Percentiles rank a stretch among this genome's conserved stretches.
Conservation (phyloP, 2,888 invertebrate species). For the Pegoplata infirma region DNA sequence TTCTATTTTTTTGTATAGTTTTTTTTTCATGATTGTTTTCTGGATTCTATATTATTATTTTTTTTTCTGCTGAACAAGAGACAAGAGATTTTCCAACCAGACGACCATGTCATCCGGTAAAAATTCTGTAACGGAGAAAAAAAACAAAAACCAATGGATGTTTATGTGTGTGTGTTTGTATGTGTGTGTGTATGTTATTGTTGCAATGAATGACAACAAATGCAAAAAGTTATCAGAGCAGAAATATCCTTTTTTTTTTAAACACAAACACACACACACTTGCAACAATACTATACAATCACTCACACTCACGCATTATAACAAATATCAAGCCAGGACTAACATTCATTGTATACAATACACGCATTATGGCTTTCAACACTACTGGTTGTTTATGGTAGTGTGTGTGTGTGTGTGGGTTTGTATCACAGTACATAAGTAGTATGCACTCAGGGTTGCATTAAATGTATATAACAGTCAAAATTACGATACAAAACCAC, state of each 20-base stretch:
- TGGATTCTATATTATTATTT: conserved; percentile 19
- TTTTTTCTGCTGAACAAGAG: conserved; percentile 40
- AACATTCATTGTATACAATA: background rate
- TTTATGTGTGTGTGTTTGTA: too few relatives aligned
- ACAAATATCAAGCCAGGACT: too few relatives aligned
- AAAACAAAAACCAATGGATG: too few relatives aligned
- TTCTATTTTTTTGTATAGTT: conserved; percentile 22
- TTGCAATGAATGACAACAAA: conserved; percentile 61
- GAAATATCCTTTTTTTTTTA: conserved; percentile 51
- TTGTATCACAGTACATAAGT: too few relatives aligned
- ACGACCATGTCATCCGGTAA: conserved; percentile 62
- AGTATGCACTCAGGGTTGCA: too few relatives aligned
- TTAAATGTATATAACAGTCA: too few relatives aligned
- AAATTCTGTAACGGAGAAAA: conserved; percentile 49
- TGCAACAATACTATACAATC: background rate
- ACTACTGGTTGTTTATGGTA: too few relatives aligned
- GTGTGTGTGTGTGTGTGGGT: background rate
- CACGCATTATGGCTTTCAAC: conserved; percentile 24
- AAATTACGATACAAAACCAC: too few relatives aligned
- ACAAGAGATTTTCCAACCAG: conserved; percentile 64
- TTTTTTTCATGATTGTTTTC: conserved; percentile 31
- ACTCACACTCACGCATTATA: conserved; percentile 25
- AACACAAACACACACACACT: background rate
- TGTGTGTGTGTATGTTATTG: conserved; percentile 28
- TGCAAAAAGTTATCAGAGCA: conserved; percentile 65